These are phyloP conservation scores for Slavum lentiscoides DNA, from an alignment of 2,888 invertebrate genomes.

Conservation along the genomic window DNA sequence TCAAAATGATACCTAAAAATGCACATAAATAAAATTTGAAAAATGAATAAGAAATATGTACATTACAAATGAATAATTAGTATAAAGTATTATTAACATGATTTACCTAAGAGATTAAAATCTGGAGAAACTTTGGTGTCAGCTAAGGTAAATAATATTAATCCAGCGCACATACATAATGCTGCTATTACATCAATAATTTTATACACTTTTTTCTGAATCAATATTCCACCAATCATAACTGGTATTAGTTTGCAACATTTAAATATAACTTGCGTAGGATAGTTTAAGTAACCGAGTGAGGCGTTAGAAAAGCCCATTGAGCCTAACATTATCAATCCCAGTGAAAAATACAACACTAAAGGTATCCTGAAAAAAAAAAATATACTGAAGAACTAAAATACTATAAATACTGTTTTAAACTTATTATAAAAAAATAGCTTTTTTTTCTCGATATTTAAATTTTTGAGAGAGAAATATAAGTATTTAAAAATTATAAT, in stretches of 20 bases:
- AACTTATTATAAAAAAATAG: too few relatives aligned
- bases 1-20: conserved; percentile 72
- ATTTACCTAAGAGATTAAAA: conserved; percentile 65
- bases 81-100: conserved; percentile 1
- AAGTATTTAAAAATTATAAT: too few relatives aligned
- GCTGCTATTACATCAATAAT: conserved; percentile 83
- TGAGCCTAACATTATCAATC: conserved; percentile 86
- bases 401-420: too few relatives aligned
- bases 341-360: conserved; percentile 77
- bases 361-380: conserved; percentile 77
- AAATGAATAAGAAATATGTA: background rate
- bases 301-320: conserved; percentile 96
- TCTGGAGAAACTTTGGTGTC: conserved; percentile 66
- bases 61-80: background rate
- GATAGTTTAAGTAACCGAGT: conserved; percentile 92
- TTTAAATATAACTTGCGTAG: conserved; percentile 91
- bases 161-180: conserved; percentile 81
- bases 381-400: background rate
- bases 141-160: conserved; percentile 89
- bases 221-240: conserved; percentile 88
- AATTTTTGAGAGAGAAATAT: too few relatives aligned
- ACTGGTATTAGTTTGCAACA: conserved; percentile 97
- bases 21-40: conserved; percentile 5
- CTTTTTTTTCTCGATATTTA: too few relatives aligned
- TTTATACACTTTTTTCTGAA: conserved; percentile 85